phyloP scores from a whole-genome alignment of 2,888 invertebrate genomes.

The Tortrix viridana region DNA sequence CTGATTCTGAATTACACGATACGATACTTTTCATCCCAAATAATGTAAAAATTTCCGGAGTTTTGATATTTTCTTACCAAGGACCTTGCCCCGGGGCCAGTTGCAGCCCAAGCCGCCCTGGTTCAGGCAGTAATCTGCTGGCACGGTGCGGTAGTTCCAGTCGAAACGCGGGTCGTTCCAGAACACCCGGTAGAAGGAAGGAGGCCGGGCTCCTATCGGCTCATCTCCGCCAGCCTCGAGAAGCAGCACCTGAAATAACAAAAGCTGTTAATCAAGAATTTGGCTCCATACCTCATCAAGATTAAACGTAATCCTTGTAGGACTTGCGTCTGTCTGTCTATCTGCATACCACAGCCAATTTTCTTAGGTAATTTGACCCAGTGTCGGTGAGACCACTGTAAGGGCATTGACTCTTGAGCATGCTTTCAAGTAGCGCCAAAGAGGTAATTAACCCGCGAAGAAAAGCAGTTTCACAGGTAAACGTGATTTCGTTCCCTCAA shows the following conservation, averaged over 20 bases:
- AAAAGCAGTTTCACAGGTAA: no score
- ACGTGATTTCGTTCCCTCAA: no score
- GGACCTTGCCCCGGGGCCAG: conserved; percentile 89
- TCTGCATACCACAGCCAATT: no score
- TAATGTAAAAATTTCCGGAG: no score
- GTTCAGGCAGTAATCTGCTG: conserved; percentile 84
- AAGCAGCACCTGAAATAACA: conserved; percentile 56
- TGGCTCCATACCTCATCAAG: no score
- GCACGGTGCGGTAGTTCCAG: conserved; percentile 86
- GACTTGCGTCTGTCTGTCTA: no score
- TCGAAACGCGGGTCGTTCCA: conserved; percentile 83
- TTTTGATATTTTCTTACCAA: conserved; percentile 73
- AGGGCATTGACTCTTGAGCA: conserved; percentile 80
- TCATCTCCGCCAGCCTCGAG: conserved; percentile 86
- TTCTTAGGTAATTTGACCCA: no score
- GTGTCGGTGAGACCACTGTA: conserved; percentile 75
- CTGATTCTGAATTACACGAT: no score
- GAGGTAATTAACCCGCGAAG: no score
- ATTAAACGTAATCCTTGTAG: no score
- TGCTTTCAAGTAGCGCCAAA: conserved; percentile 86
- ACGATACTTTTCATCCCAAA: no score
- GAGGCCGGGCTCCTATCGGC: conserved; percentile 83
- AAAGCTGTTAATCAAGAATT: neutral
- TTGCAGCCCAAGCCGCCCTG: conserved; percentile 79
- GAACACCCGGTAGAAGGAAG: conserved; percentile 83